A percentile compares a stretch with the other conserved stretches of the same genome.
Evolutionary conservation across 2,797 vertebrate genomes (phyloP).

Genomic region (Leptatherina wallacei): DNA sequence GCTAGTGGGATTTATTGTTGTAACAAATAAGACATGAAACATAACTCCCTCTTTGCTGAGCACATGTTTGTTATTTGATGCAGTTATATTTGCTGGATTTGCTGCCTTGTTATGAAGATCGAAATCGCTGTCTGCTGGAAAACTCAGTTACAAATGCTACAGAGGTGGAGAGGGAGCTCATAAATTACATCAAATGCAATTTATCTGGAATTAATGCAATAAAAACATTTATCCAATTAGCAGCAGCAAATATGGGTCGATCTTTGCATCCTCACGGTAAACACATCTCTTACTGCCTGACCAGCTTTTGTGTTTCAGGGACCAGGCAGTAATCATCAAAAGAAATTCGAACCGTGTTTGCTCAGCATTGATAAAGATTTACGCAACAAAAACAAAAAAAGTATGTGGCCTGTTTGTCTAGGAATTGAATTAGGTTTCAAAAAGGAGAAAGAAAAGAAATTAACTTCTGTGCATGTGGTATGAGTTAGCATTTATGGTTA

Average conservation of each 20-base stretch:
- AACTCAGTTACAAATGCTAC: not conserved
- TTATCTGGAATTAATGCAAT: not conserved
- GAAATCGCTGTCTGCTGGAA: not conserved
- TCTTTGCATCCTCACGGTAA: not conserved
- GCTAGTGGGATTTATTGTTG: not conserved
- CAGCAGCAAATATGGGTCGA: not conserved
- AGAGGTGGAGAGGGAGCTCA: not conserved
- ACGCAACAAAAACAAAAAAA: not conserved
- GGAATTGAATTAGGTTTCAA: not conserved
- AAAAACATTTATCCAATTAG: not conserved
- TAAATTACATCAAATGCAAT: not conserved
- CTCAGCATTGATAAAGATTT: not conserved
- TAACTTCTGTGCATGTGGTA: not conserved
- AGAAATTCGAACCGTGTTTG: not conserved
- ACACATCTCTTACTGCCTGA: not conserved
- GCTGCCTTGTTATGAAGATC: not conserved
- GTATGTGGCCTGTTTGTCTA: not conserved
- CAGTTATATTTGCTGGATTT: not conserved
- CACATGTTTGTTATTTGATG: not conserved
- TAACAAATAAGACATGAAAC: not conserved
- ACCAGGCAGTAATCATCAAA: not conserved
- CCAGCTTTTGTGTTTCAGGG: not conserved
- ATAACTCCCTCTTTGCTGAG: not conserved
- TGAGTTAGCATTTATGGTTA: not conserved
- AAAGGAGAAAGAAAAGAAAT: not conserved